Evolutionary conservation across 1,140 invertebrate genomes (phyloP).

Genomic region (Hylaeus volcanicus): DNA sequence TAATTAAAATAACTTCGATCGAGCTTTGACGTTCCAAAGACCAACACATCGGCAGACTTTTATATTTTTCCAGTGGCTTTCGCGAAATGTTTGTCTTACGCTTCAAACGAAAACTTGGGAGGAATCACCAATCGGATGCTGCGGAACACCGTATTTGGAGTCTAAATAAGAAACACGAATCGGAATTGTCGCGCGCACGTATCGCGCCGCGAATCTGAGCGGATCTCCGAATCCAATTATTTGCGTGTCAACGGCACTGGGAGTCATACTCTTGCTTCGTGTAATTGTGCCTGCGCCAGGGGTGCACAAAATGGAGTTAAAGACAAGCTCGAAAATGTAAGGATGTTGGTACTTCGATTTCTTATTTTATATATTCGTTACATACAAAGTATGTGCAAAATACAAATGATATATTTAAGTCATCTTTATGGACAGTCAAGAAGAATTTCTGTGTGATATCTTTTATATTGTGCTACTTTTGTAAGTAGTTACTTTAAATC

Average conservation of each 20-base stretch:
- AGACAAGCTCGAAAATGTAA: no score
- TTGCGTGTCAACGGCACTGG: neutral
- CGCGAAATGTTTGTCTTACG: neutral
- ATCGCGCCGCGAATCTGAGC: neutral
- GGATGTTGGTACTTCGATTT: no score
- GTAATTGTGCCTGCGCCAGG: no score
- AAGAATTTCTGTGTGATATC: no score
- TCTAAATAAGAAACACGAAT: constrained; percentile 25
- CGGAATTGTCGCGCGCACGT: neutral
- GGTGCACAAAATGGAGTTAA: no score
- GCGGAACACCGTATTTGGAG: neutral
- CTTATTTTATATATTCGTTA: no score
- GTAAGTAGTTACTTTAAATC: no score
- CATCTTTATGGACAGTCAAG: no score
- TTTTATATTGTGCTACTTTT: no score
- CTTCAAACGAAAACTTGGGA: neutral
- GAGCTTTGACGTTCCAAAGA: neutral
- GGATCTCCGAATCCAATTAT: neutral
- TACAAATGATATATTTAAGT: no score
- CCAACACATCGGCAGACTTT: neutral
- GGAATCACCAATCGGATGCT: neutral
- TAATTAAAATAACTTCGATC: neutral
- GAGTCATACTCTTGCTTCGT: no score
- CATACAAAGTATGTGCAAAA: no score
- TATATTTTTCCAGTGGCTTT: neutral